A percentile compares a stretch with the other conserved stretches of the same genome.
Conservation (phyloP, 1,140 invertebrate genomes). For the Lethocerus indicus region DNA sequence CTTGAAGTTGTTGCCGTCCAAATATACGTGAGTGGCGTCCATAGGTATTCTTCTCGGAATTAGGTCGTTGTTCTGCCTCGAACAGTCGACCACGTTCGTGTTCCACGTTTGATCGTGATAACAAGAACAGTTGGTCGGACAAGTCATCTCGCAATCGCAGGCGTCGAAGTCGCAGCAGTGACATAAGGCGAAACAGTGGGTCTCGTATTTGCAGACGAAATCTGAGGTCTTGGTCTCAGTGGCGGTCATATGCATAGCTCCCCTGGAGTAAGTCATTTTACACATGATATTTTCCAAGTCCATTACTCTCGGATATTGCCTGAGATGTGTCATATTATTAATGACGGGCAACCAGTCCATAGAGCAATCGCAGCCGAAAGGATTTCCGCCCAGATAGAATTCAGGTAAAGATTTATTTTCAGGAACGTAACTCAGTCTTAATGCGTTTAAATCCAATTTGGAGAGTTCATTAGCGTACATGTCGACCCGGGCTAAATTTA, state of each 20-base stretch:
- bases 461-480: constrained; percentile 75
- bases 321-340: constrained; percentile 60
- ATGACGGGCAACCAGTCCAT: constrained; percentile 84
- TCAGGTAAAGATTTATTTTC: constrained; percentile 53
- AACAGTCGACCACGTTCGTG: constrained; percentile 83
- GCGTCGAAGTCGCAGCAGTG: constrained; percentile 90
- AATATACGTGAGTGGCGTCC: constrained; percentile 82
- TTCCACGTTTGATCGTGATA: constrained; percentile 86
- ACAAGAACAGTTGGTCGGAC: constrained; percentile 77
- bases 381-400: constrained; percentile 76
- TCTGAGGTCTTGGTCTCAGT: constrained; percentile 48
- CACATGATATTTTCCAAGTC: constrained; percentile 75
- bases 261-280: constrained; percentile 56
- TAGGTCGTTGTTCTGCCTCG: constrained; percentile 48
- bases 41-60: constrained; percentile 76
- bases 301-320: constrained; percentile 70
- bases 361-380: constrained; percentile 78
- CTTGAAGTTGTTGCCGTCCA: constrained; percentile 75
- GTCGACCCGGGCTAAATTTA: constrained; percentile 66
- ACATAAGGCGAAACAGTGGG: constrained; percentile 82
- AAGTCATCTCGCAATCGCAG: constrained; percentile 90
- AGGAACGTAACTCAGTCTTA: constrained; percentile 53
- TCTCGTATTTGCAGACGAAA: constrained; percentile 79
- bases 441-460: constrained; percentile 59
- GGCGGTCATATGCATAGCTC: constrained; percentile 45